Evolutionary conservation across 1,140 invertebrate species (phyloP).

Genomic region (Conopomorpha cramerella): DNA sequence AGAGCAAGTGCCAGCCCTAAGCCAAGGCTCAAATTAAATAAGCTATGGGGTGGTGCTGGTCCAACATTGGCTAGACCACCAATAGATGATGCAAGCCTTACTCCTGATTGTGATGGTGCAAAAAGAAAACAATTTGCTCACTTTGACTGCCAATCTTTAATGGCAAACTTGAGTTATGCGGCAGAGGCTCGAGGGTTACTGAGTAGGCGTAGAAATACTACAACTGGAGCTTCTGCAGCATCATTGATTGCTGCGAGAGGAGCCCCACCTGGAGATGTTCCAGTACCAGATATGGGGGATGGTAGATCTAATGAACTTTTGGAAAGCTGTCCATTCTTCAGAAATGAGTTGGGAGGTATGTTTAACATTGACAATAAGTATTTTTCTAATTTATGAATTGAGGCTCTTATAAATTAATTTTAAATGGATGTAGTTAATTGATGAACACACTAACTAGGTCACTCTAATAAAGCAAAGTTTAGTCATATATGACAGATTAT

Average conservation of each 20-base stretch:
- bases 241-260: conserved; percentile 68
- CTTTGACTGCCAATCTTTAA: conserved; percentile 89
- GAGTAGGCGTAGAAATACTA: conserved; percentile 79
- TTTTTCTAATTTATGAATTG: too few species aligned
- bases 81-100: conserved; percentile 34
- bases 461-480: too few species aligned
- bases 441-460: too few species aligned
- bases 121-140: conserved; percentile 81
- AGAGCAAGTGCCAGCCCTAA: conserved; percentile 71
- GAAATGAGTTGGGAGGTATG: conserved; percentile 86
- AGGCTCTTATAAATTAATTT: too few species aligned
- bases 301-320: conserved; percentile 73
- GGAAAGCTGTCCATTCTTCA: conserved; percentile 86
- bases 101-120: conserved; percentile 62
- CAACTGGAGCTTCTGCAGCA: conserved; percentile 90
- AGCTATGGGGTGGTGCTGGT: conserved; percentile 67
- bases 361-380: too few species aligned
- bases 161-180: conserved; percentile 84
- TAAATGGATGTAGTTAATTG: too few species aligned
- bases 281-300: conserved; percentile 79
- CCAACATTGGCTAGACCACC: conserved; percentile 22
- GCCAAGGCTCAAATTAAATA: conserved; percentile 72
- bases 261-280: conserved; percentile 64
- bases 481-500: too few species aligned
- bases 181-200: conserved; percentile 71